Evolutionary conservation across 1,140 invertebrate species (phyloP).

Genomic region (Propsilocerus akamusi): DNA sequence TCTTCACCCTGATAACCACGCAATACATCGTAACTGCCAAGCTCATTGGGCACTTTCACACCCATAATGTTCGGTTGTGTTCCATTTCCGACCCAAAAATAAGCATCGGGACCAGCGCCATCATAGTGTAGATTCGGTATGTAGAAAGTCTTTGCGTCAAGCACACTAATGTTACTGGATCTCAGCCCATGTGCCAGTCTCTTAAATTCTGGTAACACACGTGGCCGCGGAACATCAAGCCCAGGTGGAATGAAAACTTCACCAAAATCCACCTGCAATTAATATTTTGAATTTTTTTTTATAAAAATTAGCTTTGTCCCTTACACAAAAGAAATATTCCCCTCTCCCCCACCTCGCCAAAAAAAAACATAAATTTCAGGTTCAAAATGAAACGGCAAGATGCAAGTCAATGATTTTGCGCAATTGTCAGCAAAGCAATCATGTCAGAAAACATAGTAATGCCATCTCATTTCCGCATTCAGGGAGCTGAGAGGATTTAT

Average conservation of each 20-base stretch:
- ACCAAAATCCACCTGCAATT: constrained; percentile 62
- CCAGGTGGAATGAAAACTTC: constrained; percentile 56
- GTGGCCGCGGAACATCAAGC: constrained; percentile 51
- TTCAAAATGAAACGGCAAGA: no score
- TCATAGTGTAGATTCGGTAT: constrained; percentile 87
- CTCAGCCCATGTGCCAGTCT: constrained; percentile 67
- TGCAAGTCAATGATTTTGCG: neutral
- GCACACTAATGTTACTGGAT: constrained; percentile 76
- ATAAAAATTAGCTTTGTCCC: neutral
- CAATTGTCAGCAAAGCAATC: no score
- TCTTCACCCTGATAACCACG: constrained; percentile 74
- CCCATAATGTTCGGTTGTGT: constrained; percentile 61
- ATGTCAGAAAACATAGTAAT: no score
- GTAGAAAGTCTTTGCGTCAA: constrained; percentile 82
- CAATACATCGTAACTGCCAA: constrained; percentile 59
- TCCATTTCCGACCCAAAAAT: constrained; percentile 84
- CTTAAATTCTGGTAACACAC: constrained; percentile 67
- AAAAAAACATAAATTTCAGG: no score
- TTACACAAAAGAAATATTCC: no score
- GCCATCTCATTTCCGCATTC: no score
- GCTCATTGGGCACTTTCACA: constrained; percentile 63
- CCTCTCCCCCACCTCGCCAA: no score
- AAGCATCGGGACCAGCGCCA: constrained; percentile 73
- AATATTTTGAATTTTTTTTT: neutral
- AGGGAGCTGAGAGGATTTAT: no score